Conservation (phyloP, 2,113 vertebrate species). For the Zeus faber region DNA sequence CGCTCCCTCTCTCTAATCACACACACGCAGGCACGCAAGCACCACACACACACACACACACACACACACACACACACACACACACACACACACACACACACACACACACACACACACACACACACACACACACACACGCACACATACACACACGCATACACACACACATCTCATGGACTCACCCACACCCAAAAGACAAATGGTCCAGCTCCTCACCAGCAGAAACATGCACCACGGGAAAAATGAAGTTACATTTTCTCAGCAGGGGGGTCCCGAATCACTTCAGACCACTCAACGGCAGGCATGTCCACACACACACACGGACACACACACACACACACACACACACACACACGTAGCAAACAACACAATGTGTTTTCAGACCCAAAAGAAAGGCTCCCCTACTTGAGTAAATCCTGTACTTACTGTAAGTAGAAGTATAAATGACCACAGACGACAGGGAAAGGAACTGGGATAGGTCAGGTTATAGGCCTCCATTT, state of each 20-base stretch:
- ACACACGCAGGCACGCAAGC: not conserved
- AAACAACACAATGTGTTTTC: no score
- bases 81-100: slow-evolving; percentile 12
- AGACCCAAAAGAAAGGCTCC: no score
- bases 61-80: slow-evolving; percentile 1
- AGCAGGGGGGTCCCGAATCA: slow-evolving; percentile 10
- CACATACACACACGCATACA: not conserved
- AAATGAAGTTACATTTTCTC: slow-evolving; percentile 12
- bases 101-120: slow-evolving; percentile 12
- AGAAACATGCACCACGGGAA: slow-evolving; percentile 2
- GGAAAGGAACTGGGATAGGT: no score
- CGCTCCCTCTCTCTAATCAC: slow-evolving; percentile 1
- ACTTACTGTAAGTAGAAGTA: no score
- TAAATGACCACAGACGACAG: no score
- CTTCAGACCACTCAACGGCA: slow-evolving; percentile 1
- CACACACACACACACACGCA: not conserved
- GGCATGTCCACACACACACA: not conserved
- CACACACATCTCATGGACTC: slow-evolving; percentile 9
- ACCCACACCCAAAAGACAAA: slow-evolving; percentile 12
- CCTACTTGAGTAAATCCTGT: no score
- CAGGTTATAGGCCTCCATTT: no score
- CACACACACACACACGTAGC: not conserved
- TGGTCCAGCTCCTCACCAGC: not conserved
- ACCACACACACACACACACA: slow-evolving; percentile 18
- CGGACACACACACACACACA: not conserved